A percentile compares a stretch with the other conserved stretches of the same genome.
Evolutionary conservation across 2,113 vertebrate genomes (phyloP).

Genomic region (Promerops cafer): DNA sequence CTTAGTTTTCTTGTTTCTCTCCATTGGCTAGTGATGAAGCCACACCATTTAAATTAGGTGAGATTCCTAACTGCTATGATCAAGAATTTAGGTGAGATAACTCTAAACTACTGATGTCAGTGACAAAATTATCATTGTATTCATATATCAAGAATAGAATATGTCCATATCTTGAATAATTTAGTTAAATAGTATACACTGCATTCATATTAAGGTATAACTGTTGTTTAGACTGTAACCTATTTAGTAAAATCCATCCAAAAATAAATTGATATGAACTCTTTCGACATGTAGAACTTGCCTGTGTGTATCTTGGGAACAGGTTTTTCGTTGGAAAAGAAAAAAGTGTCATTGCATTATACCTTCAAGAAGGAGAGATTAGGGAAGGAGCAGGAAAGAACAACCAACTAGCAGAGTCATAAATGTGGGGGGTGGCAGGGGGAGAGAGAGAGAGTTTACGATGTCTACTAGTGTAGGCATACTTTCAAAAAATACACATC

Average conservation of each 20-base stretch:
- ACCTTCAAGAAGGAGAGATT: neutral
- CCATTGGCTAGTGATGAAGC: neutral
- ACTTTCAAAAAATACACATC: neutral
- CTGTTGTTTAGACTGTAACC: neutral
- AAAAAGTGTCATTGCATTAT: neutral
- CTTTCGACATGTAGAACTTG: neutral
- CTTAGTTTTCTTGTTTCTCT: neutral
- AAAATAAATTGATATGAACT: neutral
- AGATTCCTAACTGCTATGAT: neutral
- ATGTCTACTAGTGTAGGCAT: neutral
- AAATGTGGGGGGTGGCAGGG: accelerated
- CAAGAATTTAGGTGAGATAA: neutral
- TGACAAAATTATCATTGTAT: neutral
- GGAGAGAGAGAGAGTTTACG: neutral
- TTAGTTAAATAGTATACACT: neutral
- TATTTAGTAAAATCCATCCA: neutral
- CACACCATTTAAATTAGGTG: neutral
- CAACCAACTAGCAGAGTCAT: neutral
- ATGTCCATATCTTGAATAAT: neutral
- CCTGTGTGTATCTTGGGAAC: neutral
- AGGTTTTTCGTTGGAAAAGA: neutral
- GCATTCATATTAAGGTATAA: neutral
- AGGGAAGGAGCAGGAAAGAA: neutral
- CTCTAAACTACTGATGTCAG: neutral
- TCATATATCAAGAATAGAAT: neutral